Conservation (phyloP, 2,113 vertebrate genomes). For the Neopipo cinnamomea region DNA sequence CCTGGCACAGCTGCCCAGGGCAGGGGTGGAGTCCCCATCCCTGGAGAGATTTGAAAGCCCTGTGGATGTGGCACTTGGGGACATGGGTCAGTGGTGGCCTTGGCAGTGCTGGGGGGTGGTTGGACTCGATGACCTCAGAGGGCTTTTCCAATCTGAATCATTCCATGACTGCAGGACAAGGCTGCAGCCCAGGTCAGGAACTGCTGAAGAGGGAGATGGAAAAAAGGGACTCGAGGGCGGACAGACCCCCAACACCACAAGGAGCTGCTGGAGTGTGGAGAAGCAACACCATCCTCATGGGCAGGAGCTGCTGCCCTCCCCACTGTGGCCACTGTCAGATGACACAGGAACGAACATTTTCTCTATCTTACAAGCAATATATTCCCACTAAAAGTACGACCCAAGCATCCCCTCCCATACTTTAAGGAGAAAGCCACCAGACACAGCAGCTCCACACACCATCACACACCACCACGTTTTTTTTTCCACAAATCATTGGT, state of each 20-base stretch:
- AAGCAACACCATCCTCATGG: not conserved
- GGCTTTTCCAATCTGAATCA: not conserved
- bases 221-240: not conserved
- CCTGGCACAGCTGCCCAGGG: not conserved
- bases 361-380: not conserved
- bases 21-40: not conserved
- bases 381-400: not conserved
- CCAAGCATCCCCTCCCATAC: not conserved
- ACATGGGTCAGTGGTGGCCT: not conserved
- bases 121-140: not conserved
- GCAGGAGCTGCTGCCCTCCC: not conserved
- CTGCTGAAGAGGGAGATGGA: too few species aligned
- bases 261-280: not conserved
- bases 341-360: not conserved
- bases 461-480: not conserved
- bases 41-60: not conserved
- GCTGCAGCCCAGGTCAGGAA: too few species aligned
- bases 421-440: not conserved
- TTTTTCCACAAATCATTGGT: slow-evolving; percentile 73
- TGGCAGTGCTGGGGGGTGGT: not conserved
- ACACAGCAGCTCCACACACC: not conserved
- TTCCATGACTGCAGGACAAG: not conserved
- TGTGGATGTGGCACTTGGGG: not conserved
- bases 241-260: not conserved
- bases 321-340: not conserved